Evolutionary conservation across 1,140 invertebrate species (phyloP), one percentile per base, ranked within the genome.

Genomic region (Drosophila carrolli): DNA sequence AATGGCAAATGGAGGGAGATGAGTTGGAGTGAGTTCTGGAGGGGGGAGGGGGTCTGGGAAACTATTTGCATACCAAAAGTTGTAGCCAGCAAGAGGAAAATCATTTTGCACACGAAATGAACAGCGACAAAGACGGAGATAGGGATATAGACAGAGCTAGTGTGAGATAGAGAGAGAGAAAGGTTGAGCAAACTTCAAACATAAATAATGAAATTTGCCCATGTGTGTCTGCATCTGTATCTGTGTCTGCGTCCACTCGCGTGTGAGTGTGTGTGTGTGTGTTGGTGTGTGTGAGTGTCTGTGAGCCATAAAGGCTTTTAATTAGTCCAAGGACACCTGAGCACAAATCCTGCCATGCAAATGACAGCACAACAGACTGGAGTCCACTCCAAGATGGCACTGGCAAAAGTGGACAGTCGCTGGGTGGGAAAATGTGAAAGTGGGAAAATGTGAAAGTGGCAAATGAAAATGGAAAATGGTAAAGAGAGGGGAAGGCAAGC

Each of bases 11-110:
- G 16, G 5, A 2, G 10, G 8, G 16, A 8, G 14, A 11, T n/a
- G 32, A 1, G n/a, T 16, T 54, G 23, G 41, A 38, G 23, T 0
- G 43, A 7, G 19, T 32, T 50, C 10, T 8, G 23, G 16, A 19
- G 16, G 16, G 35, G 5, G 10, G 8, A 10, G 29, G 11, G 1
- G 8, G 8, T 29, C 1, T 16, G 58, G 66, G n/a, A 51, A 79
- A 86, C 82, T 82, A 86, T 86, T 86, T 86, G 79, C 82, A 88
- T 88, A 72, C 65, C 53, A 73, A 83, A 83, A 86, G 79, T 83
- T 86, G 66, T 61, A 65, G 55, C 19, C 59, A 62, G 55, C 51
- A 27, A 56, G 74, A 70, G 65, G n/a, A 67, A 81, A 86, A 85
- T 81, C 82, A 82, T 85, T 86, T 78, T 86, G 63, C 74, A 57